Evolutionary conservation across 2,888 invertebrate genomes (phyloP), one percentile per base, ranked within the genome.

Genomic region (Hermaeophaga mercurialis): DNA sequence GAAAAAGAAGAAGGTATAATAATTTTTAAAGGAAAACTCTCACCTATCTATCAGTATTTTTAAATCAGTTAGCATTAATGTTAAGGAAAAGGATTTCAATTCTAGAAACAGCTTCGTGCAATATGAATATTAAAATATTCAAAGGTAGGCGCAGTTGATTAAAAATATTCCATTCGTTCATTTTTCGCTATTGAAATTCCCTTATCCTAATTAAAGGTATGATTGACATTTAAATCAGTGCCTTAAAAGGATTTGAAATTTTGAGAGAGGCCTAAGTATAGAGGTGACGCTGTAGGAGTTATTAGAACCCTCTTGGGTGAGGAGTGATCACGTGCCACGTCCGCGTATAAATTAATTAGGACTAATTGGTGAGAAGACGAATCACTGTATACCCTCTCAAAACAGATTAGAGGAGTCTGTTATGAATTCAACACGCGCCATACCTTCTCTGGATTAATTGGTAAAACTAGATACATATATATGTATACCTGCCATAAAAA

Each of bases 271-370:
- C 43, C 43, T 18, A 43, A 43, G 43, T 43, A 24, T 12, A 17
- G 24, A 24, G 22, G 14, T 12, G 43, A 11, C 12, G 36, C 17
- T 19, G 12, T 3, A 11, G 39, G 12, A 11, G 2, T 43, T 24
- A 12, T 43, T 24, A 24, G 22, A 6, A 9, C 19, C 24, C 22
- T 41, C 22, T 18, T 7, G 38, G 38, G 17, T 14, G 41, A 9
- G 34, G 24, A 24, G 47, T 34, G 31, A 65, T 66, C 65, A 65
- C 62, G 59, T 59, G 50, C 63, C 6, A 6, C 11, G 39, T 39
- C 39, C 39, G 39, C 24, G 55, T 60, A 61, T 66, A 66, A 65
- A 67, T 67, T 66, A 65, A 68, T 68, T 66, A 66, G 61, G 59
- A 58, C 63, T 67, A 67, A 68, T 67, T 68, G 62, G 62, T 47